Conservation (phyloP, 1,140 invertebrate species). For the Saccostrea glomerata region DNA sequence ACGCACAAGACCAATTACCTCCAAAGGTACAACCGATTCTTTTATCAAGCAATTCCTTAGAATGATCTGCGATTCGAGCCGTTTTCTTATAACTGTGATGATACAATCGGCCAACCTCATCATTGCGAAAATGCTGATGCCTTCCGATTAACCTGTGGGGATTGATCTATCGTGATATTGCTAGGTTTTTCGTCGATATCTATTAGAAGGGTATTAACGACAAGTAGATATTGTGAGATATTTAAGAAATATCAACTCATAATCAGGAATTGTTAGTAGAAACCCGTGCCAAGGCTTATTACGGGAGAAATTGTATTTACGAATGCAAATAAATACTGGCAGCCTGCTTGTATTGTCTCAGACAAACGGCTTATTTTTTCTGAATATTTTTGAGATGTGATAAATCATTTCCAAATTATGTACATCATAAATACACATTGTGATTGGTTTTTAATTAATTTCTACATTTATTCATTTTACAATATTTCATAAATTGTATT, state of each 20-base stretch:
- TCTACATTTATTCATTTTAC: too few relatives aligned
- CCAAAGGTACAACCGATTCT: background rate
- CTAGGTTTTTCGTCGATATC: slow-evolving; percentile 9
- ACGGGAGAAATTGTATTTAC: background rate
- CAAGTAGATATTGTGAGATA: slow-evolving; percentile 36
- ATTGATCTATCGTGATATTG: background rate
- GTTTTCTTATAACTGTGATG: slow-evolving; percentile 8
- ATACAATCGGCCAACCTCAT: background rate
- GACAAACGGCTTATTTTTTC: background rate
- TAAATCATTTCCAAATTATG: too few relatives aligned
- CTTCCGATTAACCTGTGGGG: background rate
- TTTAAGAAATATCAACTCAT: slow-evolving; percentile 25
- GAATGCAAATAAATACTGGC: slow-evolving; percentile 25
- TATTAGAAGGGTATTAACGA: slow-evolving; percentile 34
- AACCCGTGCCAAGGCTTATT: background rate
- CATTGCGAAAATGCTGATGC: background rate
- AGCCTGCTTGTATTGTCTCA: background rate
- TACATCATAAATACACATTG: too few relatives aligned
- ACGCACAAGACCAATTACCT: slow-evolving; percentile 1
- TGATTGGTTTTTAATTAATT: too few relatives aligned
- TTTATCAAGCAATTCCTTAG: slow-evolving; percentile 19
- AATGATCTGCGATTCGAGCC: background rate
- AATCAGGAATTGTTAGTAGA: background rate
- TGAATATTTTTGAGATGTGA: background rate
- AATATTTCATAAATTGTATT: too few relatives aligned